A percentile compares a stretch with the other conserved stretches of the same genome.
Conservation (phyloP, 2,113 vertebrate species). For the Lagenorhynchus albirostris region DNA sequence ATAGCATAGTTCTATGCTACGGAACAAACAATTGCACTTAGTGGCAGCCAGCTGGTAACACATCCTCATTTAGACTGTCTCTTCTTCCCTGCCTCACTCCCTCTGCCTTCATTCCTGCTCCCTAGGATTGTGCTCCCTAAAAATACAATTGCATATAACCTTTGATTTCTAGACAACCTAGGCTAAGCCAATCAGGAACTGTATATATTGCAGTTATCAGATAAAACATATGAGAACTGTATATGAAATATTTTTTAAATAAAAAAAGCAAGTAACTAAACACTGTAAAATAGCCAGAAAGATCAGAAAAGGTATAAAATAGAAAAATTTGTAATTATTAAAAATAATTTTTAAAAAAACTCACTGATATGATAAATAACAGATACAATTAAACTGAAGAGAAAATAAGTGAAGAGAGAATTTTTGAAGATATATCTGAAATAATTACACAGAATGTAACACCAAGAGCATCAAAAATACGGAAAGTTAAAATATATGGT, state of each 20-base stretch:
- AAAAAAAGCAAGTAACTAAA: not conserved
- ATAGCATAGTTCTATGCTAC: not conserved
- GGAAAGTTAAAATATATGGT: not conserved
- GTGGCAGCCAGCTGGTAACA: not conserved
- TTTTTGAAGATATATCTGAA: not conserved
- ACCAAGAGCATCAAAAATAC: not conserved
- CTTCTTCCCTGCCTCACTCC: not conserved
- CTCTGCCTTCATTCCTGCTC: not conserved
- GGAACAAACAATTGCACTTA: not conserved
- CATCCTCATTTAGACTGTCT: not conserved
- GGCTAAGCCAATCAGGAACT: not conserved
- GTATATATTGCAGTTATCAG: not conserved
- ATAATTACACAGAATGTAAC: not conserved
- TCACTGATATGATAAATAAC: not conserved
- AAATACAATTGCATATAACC: not conserved
- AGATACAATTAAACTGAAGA: not conserved
- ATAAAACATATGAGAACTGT: not conserved
- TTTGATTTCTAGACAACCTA: not conserved
- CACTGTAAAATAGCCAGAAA: not conserved
- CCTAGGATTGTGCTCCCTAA: not conserved
- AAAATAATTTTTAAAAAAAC: not conserved
- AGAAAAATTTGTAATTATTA: not conserved
- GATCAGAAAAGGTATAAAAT: not conserved
- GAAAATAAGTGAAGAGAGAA: conserved; percentile 11
- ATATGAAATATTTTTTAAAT: not conserved